These are phyloP conservation scores for Cheilosia variabilis DNA, from an alignment of 2,888 invertebrate species.

Conservation along the genomic window DNA sequence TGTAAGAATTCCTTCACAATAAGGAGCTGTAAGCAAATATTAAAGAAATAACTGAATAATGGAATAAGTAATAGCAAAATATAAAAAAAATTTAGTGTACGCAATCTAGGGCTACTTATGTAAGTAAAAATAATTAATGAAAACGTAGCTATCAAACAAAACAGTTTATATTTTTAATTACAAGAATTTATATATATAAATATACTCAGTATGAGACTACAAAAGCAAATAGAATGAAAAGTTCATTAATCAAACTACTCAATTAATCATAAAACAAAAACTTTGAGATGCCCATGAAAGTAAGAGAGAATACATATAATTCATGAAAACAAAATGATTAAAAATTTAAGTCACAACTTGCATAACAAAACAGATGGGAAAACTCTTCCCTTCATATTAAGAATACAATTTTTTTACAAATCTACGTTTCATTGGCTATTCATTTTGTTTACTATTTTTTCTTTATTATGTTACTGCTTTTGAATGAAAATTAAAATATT, in stretches of 20 bases:
- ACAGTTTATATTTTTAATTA: conserved; percentile 74
- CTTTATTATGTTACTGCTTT: conserved; percentile 15
- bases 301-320: conserved; percentile 69
- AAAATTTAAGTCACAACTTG: conserved; percentile 32
- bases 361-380: conserved; percentile 27
- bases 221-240: conserved; percentile 64
- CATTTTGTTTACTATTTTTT: conserved; percentile 30
- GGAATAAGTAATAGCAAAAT: conserved; percentile 67
- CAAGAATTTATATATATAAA: conserved; percentile 70
- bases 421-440: conserved; percentile 33
- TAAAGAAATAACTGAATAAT: conserved; percentile 70
- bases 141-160: conserved; percentile 64
- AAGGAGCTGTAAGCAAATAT: conserved; percentile 67
- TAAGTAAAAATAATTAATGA: conserved; percentile 63
- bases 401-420: conserved; percentile 16
- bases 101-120: conserved; percentile 56
- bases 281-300: conserved; percentile 73
- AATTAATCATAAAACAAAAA: conserved; percentile 59
- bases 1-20: conserved; percentile 56
- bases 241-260: conserved; percentile 67
- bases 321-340: conserved; percentile 35
- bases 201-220: conserved; percentile 73
- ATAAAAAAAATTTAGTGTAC: conserved; percentile 63
- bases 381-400: conserved; percentile 54
- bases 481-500: too few species aligned